Percentiles rank a stretch among this genome's conserved stretches.
Evolutionary conservation across 2,888 invertebrate genomes (phyloP).

Genomic region (Anarsia innoxiella): DNA sequence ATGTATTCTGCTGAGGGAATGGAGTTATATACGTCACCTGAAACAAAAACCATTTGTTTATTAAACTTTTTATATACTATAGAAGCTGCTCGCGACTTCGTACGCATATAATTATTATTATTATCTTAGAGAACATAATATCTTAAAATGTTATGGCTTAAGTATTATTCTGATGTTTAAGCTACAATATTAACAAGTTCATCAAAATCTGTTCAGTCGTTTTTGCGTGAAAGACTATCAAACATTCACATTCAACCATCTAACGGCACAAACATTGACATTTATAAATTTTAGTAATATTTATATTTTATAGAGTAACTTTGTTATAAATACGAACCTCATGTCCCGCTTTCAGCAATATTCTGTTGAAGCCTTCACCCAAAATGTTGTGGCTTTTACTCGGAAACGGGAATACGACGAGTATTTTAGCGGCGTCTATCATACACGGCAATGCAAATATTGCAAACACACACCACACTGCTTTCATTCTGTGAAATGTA

Average conservation of each 20-base stretch:
- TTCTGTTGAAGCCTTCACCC: slow-evolving; percentile 31
- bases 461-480: background rate
- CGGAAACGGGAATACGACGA: slow-evolving; percentile 32
- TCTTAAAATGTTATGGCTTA: background rate
- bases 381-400: slow-evolving; percentile 34
- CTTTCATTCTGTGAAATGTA: background rate
- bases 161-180: background rate
- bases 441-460: slow-evolving; percentile 5
- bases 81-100: too few species aligned
- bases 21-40: slow-evolving; percentile 41
- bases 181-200: too few species aligned
- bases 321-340: slow-evolving; percentile 35
- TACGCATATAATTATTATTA: too few species aligned
- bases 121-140: too few species aligned
- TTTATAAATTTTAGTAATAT: too few species aligned
- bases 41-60: too few species aligned
- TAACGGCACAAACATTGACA: too few species aligned
- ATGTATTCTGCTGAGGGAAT: slow-evolving; percentile 23
- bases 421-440: slow-evolving; percentile 27
- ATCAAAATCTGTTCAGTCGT: too few species aligned
- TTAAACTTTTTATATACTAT: too few species aligned
- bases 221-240: too few species aligned
- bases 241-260: too few species aligned
- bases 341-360: slow-evolving; percentile 34
- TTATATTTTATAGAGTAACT: too few species aligned